Evolutionary conservation across 1,140 invertebrate species (phyloP), one percentile per base, ranked within the genome.

Genomic region (Drosophila suzukii): DNA sequence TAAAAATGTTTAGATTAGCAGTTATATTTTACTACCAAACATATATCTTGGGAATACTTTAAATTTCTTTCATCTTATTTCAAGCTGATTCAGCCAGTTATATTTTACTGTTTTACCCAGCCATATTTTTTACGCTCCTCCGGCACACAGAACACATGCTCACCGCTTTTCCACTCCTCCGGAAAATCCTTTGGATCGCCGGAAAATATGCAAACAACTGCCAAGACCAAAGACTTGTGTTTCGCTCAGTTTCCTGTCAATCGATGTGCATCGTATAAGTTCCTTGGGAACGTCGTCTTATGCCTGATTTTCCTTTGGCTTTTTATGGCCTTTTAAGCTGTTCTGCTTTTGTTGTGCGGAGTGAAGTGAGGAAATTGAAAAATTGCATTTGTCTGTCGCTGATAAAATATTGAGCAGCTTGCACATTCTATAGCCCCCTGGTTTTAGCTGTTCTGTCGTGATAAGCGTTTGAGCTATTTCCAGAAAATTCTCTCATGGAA

Each of bases 271-370:
- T 53, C 59, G 32, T 62, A 66, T 49, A 62, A 66, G 63, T 58
- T 67, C n/a, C 30, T 27, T 15, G 13, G 27, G 30, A 51, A 54
- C 20, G 27, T 63, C 55, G 49, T 53, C 38, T 76, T 43, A 41
- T 44, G 65, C 65, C 65, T 53, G 62, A 46, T 57, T 75, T 65
- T 74, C 41, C 49, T 63, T 61, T 77, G 36, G 47, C 38, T 39
- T 80, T 84, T 84, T 85, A 85, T 84, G 62, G 77, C 81, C 73
- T 63, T 84, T 85, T 80, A 77, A 85, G 81, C 77, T 77, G 75
- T 78, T 60, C 59, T 67, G 50, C 68, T 58, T 81, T 77, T 81
- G 78, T 81, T 72, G 47, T 72, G 30, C 34, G 27, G 38, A 50
- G 60, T 65, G 62, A 62, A 47, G 43, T 24, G 59, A 58, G 41